Percentiles rank a stretch among this genome's conserved stretches.
Conservation (phyloP, 2,888 invertebrate genomes). For the Anoncus sp. region DNA sequence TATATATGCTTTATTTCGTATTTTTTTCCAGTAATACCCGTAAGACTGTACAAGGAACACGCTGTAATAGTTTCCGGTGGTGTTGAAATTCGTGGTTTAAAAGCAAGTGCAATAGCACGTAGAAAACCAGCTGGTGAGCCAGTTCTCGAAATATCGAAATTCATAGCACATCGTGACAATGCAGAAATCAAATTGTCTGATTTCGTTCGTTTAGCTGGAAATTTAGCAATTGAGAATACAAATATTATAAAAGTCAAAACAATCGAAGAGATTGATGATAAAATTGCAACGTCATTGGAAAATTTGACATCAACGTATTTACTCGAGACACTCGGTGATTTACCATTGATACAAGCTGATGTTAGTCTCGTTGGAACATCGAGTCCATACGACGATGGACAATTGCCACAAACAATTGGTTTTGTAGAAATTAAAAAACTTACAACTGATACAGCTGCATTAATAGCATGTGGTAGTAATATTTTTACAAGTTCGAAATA, state of each 20-base stretch:
- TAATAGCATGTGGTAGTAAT: conserved; percentile 85
- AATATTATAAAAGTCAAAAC: conserved; percentile 77
- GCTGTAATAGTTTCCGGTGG: conserved; percentile 84
- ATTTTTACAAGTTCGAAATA: conserved; percentile 80
- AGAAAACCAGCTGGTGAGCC: conserved; percentile 84
- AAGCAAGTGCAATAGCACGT: conserved; percentile 85
- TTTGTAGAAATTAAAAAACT: conserved; percentile 87
- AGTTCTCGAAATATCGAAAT: conserved; percentile 85
- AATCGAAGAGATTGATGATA: conserved; percentile 77
- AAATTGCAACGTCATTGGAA: conserved; percentile 72
- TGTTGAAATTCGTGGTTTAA: conserved; percentile 86
- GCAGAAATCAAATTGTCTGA: conserved; percentile 71
- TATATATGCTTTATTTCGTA: conserved; percentile 5
- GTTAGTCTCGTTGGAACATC: conserved; percentile 84
- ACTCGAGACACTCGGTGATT: conserved; percentile 86
- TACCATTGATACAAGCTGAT: conserved; percentile 89
- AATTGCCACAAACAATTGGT: conserved; percentile 84
- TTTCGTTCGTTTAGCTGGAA: conserved; percentile 80
- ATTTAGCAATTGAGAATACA: conserved; percentile 85
- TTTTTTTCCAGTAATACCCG: conserved; percentile 79
- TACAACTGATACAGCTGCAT: conserved; percentile 84
- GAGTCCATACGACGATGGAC: conserved; percentile 83
- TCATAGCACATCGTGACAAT: conserved; percentile 84
- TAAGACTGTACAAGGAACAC: conserved; percentile 80
- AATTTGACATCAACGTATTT: conserved; percentile 84